Evolutionary conservation across 2,113 vertebrate genomes (phyloP).

Genomic region (Trematocara unimaculatum): DNA sequence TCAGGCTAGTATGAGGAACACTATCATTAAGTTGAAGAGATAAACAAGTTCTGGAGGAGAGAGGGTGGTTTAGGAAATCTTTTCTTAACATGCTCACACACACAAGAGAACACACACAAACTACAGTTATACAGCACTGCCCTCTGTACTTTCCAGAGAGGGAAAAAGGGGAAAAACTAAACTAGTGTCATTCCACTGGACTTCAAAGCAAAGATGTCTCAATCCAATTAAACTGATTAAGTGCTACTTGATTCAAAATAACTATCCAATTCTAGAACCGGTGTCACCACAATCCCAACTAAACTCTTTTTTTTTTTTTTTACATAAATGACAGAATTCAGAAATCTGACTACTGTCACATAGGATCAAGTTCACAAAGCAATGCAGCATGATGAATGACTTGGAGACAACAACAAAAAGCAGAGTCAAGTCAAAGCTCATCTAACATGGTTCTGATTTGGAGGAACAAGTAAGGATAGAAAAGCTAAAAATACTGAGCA

Average conservation of each 20-base stretch:
- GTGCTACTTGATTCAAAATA: background rate
- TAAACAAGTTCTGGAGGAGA: conserved; percentile 50
- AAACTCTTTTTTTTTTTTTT: background rate
- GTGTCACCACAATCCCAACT: background rate
- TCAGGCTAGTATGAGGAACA: conserved; percentile 42
- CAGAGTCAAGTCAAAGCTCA: background rate
- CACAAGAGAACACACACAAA: conserved; percentile 31
- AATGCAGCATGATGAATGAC: conserved; percentile 12
- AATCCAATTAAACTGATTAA: background rate
- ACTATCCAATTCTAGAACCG: background rate
- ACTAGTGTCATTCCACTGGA: background rate
- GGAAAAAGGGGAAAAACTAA: background rate
- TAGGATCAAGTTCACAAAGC: background rate
- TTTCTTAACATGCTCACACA: conserved; percentile 41
- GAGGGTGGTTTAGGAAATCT: conserved; percentile 57
- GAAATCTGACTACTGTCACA: background rate
- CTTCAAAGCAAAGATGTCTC: background rate
- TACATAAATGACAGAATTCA: background rate
- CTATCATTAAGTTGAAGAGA: conserved; percentile 63
- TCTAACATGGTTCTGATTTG: background rate
- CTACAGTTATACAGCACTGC: background rate
- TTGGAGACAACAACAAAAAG: background rate
- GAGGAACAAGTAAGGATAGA: background rate
- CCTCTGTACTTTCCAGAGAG: background rate
- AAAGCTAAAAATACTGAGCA: background rate